Percentiles rank a stretch among this genome's conserved stretches.
Evolutionary conservation across 2,888 invertebrate genomes (phyloP).

Genomic region (Mythimna ferrago): DNA sequence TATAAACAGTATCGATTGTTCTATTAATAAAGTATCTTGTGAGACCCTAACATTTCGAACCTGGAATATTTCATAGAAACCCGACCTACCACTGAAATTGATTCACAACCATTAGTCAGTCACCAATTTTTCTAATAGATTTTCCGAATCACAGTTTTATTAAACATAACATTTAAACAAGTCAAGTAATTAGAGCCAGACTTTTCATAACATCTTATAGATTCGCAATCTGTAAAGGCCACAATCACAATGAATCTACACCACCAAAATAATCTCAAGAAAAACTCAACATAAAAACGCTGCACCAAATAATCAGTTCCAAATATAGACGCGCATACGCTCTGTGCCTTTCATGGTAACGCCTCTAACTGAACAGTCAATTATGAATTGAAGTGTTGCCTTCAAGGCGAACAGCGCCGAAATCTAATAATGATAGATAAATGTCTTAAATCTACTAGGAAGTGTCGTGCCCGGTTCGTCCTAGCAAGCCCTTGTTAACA

Average conservation of each 20-base stretch:
- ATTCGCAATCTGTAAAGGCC: slow-evolving; percentile 36
- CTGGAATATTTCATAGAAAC: slow-evolving; percentile 12
- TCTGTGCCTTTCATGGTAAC: slow-evolving; percentile 62
- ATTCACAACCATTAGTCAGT: background rate
- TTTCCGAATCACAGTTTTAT: slow-evolving; percentile 3
- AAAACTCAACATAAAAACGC: slow-evolving; percentile 48
- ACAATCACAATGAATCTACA: slow-evolving; percentile 21
- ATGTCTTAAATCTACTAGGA: slow-evolving; percentile 83
- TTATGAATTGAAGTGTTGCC: slow-evolving; percentile 68
- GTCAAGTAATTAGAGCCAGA: background rate
- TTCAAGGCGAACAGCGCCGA: slow-evolving; percentile 82
- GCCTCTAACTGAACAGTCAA: slow-evolving; percentile 48
- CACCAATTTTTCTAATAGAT: background rate
- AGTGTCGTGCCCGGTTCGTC: slow-evolving; percentile 85
- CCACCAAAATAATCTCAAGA: slow-evolving; percentile 42
- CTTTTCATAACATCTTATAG: slow-evolving; percentile 15
- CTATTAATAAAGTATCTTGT: slow-evolving; percentile 39
- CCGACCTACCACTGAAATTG: slow-evolving; percentile 24
- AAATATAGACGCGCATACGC: slow-evolving; percentile 54
- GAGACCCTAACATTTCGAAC: slow-evolving; percentile 14
- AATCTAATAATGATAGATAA: slow-evolving; percentile 80
- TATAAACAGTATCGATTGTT: slow-evolving; percentile 49
- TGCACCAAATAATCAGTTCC: slow-evolving; percentile 52
- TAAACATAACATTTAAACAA: background rate
- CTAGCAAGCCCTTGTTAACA: slow-evolving; percentile 81